Percentiles rank a stretch among this genome's conserved stretches.
Conservation (phyloP, 2,113 vertebrate genomes). For the Hippocampus barbouri region DNA sequence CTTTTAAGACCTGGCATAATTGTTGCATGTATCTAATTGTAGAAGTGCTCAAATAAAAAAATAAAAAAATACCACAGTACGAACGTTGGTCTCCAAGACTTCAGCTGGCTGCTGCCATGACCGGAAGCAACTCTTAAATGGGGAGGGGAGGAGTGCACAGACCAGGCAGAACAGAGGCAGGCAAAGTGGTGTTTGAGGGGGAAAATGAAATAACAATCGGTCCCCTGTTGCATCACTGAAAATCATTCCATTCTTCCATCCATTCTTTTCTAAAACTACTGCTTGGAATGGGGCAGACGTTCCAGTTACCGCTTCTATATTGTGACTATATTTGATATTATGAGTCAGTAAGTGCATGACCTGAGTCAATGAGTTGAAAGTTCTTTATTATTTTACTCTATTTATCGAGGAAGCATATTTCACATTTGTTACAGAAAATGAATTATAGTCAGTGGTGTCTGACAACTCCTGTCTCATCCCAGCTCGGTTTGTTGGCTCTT, state of each 20-base stretch:
- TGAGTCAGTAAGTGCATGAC: background rate
- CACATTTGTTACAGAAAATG: background rate
- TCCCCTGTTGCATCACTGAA: background rate
- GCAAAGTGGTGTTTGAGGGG: background rate
- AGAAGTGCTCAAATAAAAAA: background rate
- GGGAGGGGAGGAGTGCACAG: background rate
- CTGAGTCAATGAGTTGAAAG: background rate
- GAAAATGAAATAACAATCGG: background rate
- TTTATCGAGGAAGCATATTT: background rate
- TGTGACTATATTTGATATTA: no score
- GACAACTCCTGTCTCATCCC: conserved; percentile 13
- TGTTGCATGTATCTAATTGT: background rate
- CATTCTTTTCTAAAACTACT: background rate
- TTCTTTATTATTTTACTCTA: background rate
- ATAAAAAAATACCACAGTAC: background rate
- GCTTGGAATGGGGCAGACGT: background rate
- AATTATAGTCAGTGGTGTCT: conserved; percentile 14
- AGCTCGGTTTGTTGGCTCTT: background rate
- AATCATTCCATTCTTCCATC: background rate
- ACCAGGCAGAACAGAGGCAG: background rate
- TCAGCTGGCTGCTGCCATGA: background rate
- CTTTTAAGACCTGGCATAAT: background rate
- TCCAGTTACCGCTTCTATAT: background rate
- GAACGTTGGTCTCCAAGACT: background rate
- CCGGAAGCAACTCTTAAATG: background rate